Conservation (phyloP, 2,113 vertebrate genomes). For the Microcebus tavaratra region DNA sequence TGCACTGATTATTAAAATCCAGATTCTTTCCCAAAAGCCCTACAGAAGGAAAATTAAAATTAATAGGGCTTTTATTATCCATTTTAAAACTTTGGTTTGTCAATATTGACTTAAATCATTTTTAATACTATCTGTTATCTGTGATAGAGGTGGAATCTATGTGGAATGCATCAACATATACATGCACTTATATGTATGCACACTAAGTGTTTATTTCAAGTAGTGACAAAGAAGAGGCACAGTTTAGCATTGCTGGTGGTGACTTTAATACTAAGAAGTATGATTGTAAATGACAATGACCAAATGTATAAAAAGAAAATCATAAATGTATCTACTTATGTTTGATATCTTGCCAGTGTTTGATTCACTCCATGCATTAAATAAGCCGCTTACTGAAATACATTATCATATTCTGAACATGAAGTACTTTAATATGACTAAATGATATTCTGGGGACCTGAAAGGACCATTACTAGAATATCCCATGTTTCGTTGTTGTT, state of each 20-base stretch:
- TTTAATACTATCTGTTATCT: neutral
- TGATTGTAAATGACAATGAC: neutral
- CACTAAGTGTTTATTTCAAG: neutral
- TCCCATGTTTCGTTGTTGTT: neutral
- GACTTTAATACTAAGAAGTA: neutral
- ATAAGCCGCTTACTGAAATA: conserved; percentile 9
- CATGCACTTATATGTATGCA: neutral
- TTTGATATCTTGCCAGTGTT: neutral
- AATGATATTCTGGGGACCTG: neutral
- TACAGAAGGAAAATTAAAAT: conserved; percentile 42
- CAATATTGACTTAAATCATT: neutral
- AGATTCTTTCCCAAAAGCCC: neutral
- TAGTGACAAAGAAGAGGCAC: neutral
- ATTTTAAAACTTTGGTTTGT: conserved; percentile 47
- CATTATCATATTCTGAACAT: neutral
- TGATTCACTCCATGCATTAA: neutral
- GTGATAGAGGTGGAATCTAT: neutral
- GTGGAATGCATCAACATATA: neutral
- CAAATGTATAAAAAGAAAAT: neutral
- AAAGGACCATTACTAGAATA: neutral
- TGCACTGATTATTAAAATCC: conserved; percentile 37
- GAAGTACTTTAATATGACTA: neutral
- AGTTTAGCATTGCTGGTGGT: neutral
- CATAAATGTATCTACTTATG: neutral
- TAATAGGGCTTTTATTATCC: neutral